A percentile compares a stretch with the other conserved stretches of the same genome.
These are phyloP conservation scores for Xiphydria camelus DNA, from an alignment of 2,888 invertebrate species.

Conservation along the genomic window DNA sequence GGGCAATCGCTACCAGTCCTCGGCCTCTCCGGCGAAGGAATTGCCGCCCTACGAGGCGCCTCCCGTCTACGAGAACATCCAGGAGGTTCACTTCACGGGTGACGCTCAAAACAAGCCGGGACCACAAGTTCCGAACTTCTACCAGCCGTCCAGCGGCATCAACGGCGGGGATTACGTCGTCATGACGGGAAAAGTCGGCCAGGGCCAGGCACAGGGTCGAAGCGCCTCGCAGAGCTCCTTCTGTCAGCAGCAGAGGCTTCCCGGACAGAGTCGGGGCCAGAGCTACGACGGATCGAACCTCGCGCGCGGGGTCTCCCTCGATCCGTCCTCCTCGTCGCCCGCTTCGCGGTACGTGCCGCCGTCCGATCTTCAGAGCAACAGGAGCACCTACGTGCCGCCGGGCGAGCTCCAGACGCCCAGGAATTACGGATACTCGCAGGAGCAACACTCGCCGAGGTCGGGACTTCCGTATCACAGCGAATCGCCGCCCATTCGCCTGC, in stretches of 20 bases:
- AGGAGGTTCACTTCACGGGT: constrained; percentile 59
- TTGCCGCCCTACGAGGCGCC: constrained; percentile 62
- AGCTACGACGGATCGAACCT: constrained; percentile 47
- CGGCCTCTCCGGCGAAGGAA: constrained; percentile 63
- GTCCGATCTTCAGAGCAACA: constrained; percentile 44
- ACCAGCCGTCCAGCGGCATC: constrained; percentile 67
- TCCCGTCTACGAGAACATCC: constrained; percentile 67
- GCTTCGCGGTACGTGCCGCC: constrained; percentile 33
- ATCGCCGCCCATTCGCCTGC: constrained; percentile 41
- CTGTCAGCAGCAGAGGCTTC: constrained; percentile 7
- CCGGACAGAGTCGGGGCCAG: constrained; percentile 33
- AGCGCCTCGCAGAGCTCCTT: constrained; percentile 13
- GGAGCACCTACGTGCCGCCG: constrained; percentile 51
- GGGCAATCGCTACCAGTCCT: constrained; percentile 63
- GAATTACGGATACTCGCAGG: constrained; percentile 31
- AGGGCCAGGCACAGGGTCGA: constrained; percentile 38
- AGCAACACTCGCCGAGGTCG: constrained; percentile 43
- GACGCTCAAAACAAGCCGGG: constrained; percentile 52
- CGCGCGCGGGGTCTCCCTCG: constrained; percentile 23
- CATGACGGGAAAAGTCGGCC: constrained; percentile 72
- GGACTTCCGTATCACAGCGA: constrained; percentile 45
- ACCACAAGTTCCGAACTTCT: constrained; percentile 57
- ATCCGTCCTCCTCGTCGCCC: constrained; percentile 30
- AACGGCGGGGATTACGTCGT: constrained; percentile 79
- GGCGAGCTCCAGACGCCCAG: constrained; percentile 49